Evolutionary conservation across 2,888 invertebrate species (phyloP).

Genomic region (Pinctada fucata): DNA sequence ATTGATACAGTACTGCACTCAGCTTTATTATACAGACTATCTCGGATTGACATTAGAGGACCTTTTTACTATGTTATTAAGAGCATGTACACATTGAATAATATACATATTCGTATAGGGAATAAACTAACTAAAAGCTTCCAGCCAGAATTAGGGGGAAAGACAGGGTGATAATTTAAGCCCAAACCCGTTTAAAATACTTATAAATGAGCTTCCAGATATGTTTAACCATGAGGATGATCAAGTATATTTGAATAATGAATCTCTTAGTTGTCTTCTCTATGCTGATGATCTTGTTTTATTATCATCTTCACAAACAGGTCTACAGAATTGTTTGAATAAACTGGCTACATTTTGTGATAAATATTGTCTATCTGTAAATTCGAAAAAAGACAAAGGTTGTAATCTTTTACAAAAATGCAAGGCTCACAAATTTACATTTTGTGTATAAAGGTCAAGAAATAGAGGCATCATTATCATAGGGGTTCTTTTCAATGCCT

Average conservation of each 20-base stretch:
- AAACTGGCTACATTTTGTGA: background rate
- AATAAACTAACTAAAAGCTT: too few relatives aligned
- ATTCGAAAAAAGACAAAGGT: background rate
- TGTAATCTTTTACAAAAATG: background rate
- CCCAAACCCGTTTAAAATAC: background rate
- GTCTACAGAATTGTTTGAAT: background rate
- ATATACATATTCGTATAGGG: too few relatives aligned
- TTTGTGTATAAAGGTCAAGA: background rate
- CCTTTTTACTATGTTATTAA: too few relatives aligned
- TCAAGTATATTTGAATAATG: background rate
- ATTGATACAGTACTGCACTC: too few relatives aligned
- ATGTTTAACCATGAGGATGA: background rate
- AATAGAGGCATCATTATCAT: background rate
- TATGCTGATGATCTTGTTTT: slow-evolving; percentile 1
- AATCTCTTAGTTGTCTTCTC: background rate
- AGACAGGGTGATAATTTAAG: background rate
- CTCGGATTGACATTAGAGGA: too few relatives aligned
- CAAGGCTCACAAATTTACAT: background rate
- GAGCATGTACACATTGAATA: too few relatives aligned
- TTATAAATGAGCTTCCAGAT: background rate
- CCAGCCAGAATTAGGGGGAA: too few relatives aligned
- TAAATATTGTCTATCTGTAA: slow-evolving; percentile 1
- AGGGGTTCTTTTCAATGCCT: background rate
- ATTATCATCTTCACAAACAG: background rate
- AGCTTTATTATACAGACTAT: too few relatives aligned